A percentile compares a stretch with the other conserved stretches of the same genome.
Conservation (phyloP, 1,140 invertebrate genomes). For the Drosophila sechellia region DNA sequence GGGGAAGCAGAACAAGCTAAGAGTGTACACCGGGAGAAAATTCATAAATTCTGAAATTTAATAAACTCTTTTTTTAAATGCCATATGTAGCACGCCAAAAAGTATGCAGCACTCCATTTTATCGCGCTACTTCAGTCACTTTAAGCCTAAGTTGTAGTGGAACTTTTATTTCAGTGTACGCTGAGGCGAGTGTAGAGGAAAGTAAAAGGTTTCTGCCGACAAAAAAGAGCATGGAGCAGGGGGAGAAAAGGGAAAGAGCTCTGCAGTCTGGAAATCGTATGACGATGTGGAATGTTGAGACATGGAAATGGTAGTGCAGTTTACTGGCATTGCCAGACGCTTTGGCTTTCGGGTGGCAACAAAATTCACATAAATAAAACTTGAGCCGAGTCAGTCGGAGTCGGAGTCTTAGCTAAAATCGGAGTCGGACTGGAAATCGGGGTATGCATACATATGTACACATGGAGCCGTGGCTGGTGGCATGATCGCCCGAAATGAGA, state of each 20-base stretch:
- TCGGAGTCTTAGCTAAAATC: constrained; percentile 25
- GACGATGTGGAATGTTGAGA: constrained; percentile 37
- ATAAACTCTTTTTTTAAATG: too few relatives aligned
- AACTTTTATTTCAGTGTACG: not conserved
- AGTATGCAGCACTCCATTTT: not conserved
- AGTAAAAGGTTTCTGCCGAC: constrained; percentile 60
- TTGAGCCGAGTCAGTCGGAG: constrained; percentile 18
- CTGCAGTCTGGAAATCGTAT: constrained; percentile 32
- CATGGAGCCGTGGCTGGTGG: constrained; percentile 23
- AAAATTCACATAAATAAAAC: constrained; percentile 51
- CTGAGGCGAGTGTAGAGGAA: constrained; percentile 41
- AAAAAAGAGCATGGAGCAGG: constrained; percentile 11
- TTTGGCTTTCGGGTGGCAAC: constrained; percentile 38
- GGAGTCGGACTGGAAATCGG: constrained; percentile 21
- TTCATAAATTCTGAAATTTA: too few relatives aligned
- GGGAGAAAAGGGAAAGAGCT: constrained; percentile 1
- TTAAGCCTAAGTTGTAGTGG: too few relatives aligned
- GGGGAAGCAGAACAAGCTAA: constrained; percentile 32
- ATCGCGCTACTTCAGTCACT: too few relatives aligned
- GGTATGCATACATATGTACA: not conserved
- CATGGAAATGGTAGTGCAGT: constrained; percentile 42
- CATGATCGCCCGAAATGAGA: constrained; percentile 54
- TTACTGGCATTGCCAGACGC: constrained; percentile 49
- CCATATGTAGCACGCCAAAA: not conserved
- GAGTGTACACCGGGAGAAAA: constrained; percentile 10